These are phyloP conservation scores for Carcina quercana DNA, from an alignment of 2,888 invertebrate species.

Conservation along the genomic window DNA sequence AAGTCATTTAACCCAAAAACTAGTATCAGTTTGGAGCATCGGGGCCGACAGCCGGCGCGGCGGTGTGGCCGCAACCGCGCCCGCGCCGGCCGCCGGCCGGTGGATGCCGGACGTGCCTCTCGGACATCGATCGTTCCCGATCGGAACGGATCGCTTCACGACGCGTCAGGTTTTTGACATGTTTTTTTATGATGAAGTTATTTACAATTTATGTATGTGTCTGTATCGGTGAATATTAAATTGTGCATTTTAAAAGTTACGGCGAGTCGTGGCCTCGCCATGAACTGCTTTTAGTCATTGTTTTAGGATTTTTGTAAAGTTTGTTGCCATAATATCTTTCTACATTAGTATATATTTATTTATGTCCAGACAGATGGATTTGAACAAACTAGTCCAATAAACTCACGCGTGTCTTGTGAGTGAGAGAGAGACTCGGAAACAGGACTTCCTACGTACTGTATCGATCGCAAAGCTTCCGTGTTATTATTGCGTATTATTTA, in stretches of 20 bases:
- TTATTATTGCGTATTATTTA: constrained; percentile 53
- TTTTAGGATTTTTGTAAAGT: constrained; percentile 74
- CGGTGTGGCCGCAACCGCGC: not conserved
- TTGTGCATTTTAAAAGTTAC: constrained; percentile 71
- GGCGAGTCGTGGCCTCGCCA: constrained; percentile 60
- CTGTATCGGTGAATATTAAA: constrained; percentile 73
- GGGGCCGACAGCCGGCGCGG: constrained; percentile 16
- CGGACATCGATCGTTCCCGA: constrained; percentile 33
- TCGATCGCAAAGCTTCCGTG: constrained; percentile 39
- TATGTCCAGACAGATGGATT: constrained; percentile 67
- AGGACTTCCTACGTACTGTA: constrained; percentile 34
- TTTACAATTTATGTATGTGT: constrained; percentile 73
- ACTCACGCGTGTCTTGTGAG: constrained; percentile 44
- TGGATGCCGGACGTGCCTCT: constrained; percentile 13
- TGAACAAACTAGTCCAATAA: constrained; percentile 71
- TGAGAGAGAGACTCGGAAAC: constrained; percentile 23
- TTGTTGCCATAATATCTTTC: constrained; percentile 75
- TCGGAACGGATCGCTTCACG: constrained; percentile 38
- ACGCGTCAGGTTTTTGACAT: constrained; percentile 65
- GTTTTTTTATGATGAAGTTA: constrained; percentile 71
- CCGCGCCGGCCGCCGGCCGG: constrained; percentile 17
- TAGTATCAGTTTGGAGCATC: constrained; percentile 40
- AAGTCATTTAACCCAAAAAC: constrained; percentile 73
- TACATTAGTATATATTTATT: constrained; percentile 69
- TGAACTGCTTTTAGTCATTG: constrained; percentile 73